A percentile compares a stretch with the other conserved stretches of the same genome.
phyloP scores from a whole-genome alignment of 92 coral and sea anemone genomes.

The Umimayanthus chanpuru region DNA sequence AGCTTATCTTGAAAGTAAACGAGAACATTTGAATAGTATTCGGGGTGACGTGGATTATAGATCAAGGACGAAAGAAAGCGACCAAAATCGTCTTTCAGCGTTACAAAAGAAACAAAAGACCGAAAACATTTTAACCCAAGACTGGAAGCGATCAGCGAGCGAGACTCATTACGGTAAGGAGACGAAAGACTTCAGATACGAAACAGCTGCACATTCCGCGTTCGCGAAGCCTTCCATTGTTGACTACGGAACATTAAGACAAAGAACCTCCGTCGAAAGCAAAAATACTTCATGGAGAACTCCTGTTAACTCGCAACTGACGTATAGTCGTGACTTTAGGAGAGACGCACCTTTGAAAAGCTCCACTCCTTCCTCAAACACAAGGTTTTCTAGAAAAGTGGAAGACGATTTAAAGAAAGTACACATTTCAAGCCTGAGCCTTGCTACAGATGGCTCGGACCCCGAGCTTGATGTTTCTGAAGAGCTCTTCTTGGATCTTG shows the following conservation, averaged over 20 bases:
- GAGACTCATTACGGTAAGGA: neutral
- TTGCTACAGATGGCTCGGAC: conserved; percentile 73
- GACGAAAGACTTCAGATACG: neutral
- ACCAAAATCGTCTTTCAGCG: neutral
- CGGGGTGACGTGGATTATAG: neutral
- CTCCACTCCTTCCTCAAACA: neutral
- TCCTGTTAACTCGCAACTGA: neutral
- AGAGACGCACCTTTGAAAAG: neutral
- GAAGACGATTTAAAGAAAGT: conserved; percentile 20
- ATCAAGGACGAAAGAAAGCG: neutral
- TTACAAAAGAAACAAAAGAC: conserved; percentile 8
- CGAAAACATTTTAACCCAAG: neutral
- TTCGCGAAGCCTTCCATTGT: conserved; percentile 11
- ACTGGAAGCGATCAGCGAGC: conserved; percentile 20
- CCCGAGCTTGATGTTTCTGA: conserved; percentile 66
- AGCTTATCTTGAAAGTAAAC: conserved; percentile 58
- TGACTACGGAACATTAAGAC: conserved; percentile 31
- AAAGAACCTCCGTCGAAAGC: conserved; percentile 7
- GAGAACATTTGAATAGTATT: conserved; percentile 51
- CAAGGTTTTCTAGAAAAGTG: neutral
- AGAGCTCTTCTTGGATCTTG: conserved; percentile 65
- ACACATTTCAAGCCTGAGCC: conserved; percentile 55
- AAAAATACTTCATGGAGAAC: neutral
- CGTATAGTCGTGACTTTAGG: neutral
- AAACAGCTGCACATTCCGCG: neutral